Conservation (phyloP, 2,113 vertebrate species). For the Chaenocephalus aceratus region DNA sequence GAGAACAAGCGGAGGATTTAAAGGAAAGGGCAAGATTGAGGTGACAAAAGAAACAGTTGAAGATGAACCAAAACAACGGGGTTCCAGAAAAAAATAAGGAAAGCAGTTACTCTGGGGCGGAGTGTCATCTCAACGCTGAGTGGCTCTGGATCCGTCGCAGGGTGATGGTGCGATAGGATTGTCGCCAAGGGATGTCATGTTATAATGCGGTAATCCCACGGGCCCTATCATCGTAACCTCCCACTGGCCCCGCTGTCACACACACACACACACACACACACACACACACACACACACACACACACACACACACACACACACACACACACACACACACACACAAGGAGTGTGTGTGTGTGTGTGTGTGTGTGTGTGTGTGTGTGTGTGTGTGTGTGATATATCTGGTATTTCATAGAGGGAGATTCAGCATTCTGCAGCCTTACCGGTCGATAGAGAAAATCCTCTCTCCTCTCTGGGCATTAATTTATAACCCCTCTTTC, state of each 20-base stretch:
- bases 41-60: slow-evolving; percentile 22
- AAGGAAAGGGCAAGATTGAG: neutral
- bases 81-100: slow-evolving; percentile 1
- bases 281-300: slow-evolving; percentile 15
- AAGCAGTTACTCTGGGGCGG: slow-evolving; percentile 7
- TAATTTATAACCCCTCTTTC: slow-evolving; percentile 70
- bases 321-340: slow-evolving; percentile 4
- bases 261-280: slow-evolving; percentile 21
- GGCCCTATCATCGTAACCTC: slow-evolving; percentile 53
- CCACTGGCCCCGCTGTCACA: slow-evolving; percentile 45
- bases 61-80: neutral
- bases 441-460: slow-evolving; percentile 53
- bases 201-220: slow-evolving; percentile 53
- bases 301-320: slow-evolving; percentile 5
- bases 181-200: slow-evolving; percentile 35
- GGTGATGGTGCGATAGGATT: slow-evolving; percentile 55
- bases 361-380: too few species aligned
- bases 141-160: slow-evolving; percentile 38
- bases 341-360: too few species aligned
- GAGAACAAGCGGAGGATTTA: too few species aligned
- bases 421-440: slow-evolving; percentile 46
- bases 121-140: slow-evolving; percentile 46
- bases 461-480: slow-evolving; percentile 47
- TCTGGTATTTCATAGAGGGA: slow-evolving; percentile 18
- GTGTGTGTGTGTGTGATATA: neutral